Base-by-base conservation (phyloP, 2,888 invertebrate species). In the Gari tellinella region DNA sequence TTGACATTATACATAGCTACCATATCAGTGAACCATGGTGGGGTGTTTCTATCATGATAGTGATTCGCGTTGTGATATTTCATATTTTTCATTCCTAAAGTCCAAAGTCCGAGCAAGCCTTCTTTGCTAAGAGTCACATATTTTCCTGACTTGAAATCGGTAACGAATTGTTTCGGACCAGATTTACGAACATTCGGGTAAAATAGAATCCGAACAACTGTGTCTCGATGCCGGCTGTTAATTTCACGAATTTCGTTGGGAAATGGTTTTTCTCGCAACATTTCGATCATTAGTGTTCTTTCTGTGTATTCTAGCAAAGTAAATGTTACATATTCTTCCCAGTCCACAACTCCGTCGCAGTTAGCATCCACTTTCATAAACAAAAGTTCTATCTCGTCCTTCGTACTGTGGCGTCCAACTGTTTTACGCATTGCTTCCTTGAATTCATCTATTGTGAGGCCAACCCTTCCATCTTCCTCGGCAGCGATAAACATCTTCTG, bases 251-350 rank as follows among this genome's bases (percentile, higher is more conserved):
- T 64, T 58, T 86, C 85, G 48, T 77, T 82, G 0, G 86, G 84
- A 53, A 87, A 86, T 12, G 86, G 86, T 58, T 80, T 80, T 46
- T 84, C 83, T 40, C 79, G 57, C 19, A 86, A 57, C 86, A 84
- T 84, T 61, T 84, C 83, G 10, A 81, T 76, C 90, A 90, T 90
- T 0, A 65, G 66, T 5, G 87, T 82, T 61, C 85, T 88, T 63
- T 88, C 90, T 57, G 87, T 81, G 92, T 95, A 96, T 51, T 95
- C 95, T 72, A 96, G 92, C 70, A 96, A 93, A 78, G 96, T 92
- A 92, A 95, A 95, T 0, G 96, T 95, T 31, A 96, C 94, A 85
- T 96, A 94, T 91, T 96, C 96, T 88, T 96, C 94, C 96, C 96
- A 96, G 77, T 93, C 93, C 1, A 94, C 93, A 25, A 88, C 90